Evolutionary conservation across 2,888 invertebrate genomes (phyloP).

Genomic region (Hymenopus coronatus): DNA sequence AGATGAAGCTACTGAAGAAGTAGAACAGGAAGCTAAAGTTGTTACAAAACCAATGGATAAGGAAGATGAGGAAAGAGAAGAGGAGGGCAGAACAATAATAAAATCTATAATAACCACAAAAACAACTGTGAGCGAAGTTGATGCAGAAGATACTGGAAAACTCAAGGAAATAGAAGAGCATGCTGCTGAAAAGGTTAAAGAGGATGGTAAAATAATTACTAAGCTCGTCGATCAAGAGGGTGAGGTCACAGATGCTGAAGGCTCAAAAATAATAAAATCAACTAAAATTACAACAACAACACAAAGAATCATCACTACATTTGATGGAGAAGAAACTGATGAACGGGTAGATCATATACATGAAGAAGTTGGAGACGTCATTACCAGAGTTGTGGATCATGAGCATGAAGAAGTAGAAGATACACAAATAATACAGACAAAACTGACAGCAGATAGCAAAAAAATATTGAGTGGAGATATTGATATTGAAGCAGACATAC

Average conservation of each 20-base stretch:
- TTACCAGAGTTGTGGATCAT: not conserved
- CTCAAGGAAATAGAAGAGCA: not conserved
- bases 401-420: not conserved
- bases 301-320: not conserved
- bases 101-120: too few species aligned
- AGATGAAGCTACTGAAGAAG: too few species aligned
- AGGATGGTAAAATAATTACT: not conserved
- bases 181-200: not conserved
- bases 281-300: constrained; percentile 11
- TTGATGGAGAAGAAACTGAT: not conserved
- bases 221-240: not conserved
- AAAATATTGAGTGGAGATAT: not conserved
- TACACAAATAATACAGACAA: not conserved
- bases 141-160: not conserved
- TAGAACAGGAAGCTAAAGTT: too few species aligned
- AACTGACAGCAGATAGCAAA: too few species aligned
- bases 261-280: not conserved
- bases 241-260: not conserved
- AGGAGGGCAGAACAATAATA: too few species aligned
- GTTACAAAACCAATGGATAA: too few species aligned
- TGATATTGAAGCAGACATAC: too few species aligned
- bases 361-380: constrained; percentile 2
- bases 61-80: too few species aligned
- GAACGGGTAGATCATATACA: not conserved
- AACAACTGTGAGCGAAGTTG: not conserved